Base-by-base conservation (phyloP, 1,140 invertebrate genomes). In the Drosophila sproati region DNA sequence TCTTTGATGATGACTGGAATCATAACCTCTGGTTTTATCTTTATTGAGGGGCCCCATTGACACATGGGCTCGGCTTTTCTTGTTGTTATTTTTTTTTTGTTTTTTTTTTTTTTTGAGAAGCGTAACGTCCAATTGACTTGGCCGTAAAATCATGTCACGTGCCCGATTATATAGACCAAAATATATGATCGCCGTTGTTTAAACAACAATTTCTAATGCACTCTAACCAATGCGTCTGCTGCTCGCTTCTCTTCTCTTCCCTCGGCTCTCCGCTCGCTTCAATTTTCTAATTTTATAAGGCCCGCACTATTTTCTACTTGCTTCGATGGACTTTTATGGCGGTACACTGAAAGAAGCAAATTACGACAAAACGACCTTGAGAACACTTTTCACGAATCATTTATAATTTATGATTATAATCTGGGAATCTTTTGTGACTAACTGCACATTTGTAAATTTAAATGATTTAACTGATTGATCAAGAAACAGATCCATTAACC, bases 121-220 rank as follows among this genome's bases (percentile, higher is more conserved):
- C 66, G 34, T 34, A 43, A 43, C 47, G 50, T 29, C 47, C 73
- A 71, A 64, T 69, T 56, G 66, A 74, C 69, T 74, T 52, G 43
- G 29, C 57, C 8, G 56, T 56, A 60, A 73, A 70, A 56, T 68
- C 77, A 55, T 74, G 64, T 78, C 78, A 76, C 78, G 76, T 88
- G 77, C 31, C 20, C 77, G 73, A 85, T 78, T 85, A 73, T 67
- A 80, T 52, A 62, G 41, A n/a, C 52, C 54, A 34, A 61, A 12
- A 62, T 56, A 73, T 56, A 80, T 62, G 43, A 56, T n/a, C 10
- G 39, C 45, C 61, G 28, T 56, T 57, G 62, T 60, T 62, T n/a
- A 43, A 3, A 43, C 10, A 59, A 59, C 63, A 39, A 54, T 51
- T 52, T 69, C 63, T 20, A 60, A 61, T 69, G 57, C 66, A 69